Evolutionary conservation across 2,113 vertebrate species (phyloP).

Genomic region (Crotalus tigris): DNA sequence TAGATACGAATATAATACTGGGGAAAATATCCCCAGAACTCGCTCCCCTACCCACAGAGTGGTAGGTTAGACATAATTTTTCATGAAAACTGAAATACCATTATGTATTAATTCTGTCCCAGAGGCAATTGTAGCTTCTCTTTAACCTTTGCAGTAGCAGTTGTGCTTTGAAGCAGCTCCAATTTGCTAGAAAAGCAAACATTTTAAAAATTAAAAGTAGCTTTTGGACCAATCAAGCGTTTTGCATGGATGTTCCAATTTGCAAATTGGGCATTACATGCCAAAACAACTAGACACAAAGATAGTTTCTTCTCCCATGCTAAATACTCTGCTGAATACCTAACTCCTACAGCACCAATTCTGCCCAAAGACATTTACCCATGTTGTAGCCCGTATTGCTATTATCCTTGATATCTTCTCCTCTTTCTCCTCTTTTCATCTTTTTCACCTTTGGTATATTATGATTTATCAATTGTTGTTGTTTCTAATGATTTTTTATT

Average conservation of each 20-base stretch:
- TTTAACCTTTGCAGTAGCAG: not conserved
- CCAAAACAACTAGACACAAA: too few relatives aligned
- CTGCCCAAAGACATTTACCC: too few relatives aligned
- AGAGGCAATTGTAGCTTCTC: not conserved
- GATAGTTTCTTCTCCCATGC: too few relatives aligned
- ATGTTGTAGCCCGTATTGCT: too few relatives aligned
- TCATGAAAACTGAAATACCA: not conserved
- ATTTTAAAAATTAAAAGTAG: not conserved
- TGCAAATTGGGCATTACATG: not conserved
- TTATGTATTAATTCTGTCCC: not conserved
- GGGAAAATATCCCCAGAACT: not conserved
- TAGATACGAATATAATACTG: not conserved
- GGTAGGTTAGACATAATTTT: not conserved
- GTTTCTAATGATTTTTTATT: too few relatives aligned
- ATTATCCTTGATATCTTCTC: too few relatives aligned
- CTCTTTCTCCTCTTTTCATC: too few relatives aligned
- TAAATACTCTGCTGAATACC: too few relatives aligned
- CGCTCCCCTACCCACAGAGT: not conserved
- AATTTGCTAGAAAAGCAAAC: not conserved
- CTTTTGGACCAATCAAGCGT: not conserved
- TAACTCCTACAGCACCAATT: too few relatives aligned
- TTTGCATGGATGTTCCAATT: not conserved
- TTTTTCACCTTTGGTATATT: too few relatives aligned
- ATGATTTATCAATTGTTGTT: too few relatives aligned
- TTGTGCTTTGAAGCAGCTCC: not conserved